These are phyloP conservation scores for Colistium nudipinnis DNA, from an alignment of 2,113 vertebrate species.

Conservation along the genomic window DNA sequence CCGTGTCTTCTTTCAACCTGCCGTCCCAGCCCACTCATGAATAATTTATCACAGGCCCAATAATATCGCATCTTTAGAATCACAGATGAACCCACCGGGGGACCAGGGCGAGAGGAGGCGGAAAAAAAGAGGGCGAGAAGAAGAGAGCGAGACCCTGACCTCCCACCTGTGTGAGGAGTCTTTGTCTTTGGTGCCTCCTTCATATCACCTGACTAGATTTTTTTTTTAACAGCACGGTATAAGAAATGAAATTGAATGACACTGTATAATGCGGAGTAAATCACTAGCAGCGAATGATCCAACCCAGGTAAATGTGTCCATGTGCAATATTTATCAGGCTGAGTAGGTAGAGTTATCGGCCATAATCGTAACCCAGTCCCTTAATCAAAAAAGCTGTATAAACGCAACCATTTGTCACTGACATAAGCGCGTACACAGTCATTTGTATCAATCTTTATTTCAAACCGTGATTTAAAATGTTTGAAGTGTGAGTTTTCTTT, in stretches of 20 bases:
- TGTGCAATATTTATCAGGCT: neutral
- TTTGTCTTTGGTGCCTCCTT: slow-evolving; percentile 3
- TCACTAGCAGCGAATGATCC: neutral
- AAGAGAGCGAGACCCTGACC: neutral
- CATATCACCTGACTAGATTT: neutral
- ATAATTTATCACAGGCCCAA: slow-evolving; percentile 67
- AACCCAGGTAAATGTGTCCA: neutral
- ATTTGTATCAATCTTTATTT: neutral
- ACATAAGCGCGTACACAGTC: neutral
- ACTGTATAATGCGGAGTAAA: too few relatives aligned
- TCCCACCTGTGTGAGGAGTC: neutral
- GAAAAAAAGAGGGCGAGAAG: neutral
- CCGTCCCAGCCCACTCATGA: slow-evolving; percentile 51
- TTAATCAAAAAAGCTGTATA: neutral
- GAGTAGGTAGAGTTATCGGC: neutral
- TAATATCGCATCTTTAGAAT: slow-evolving; percentile 71
- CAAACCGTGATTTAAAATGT: neutral
- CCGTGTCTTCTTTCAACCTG: slow-evolving; percentile 25
- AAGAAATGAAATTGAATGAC: too few relatives aligned
- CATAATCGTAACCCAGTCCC: too few relatives aligned
- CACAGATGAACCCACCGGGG: slow-evolving; percentile 65
- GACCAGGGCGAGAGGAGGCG: slow-evolving; percentile 18
- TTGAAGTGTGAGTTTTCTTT: neutral
- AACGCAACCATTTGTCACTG: neutral
- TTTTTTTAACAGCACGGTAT: too few relatives aligned